Conservation (phyloP, 2,888 invertebrate species). For the Hartigia nigra region DNA sequence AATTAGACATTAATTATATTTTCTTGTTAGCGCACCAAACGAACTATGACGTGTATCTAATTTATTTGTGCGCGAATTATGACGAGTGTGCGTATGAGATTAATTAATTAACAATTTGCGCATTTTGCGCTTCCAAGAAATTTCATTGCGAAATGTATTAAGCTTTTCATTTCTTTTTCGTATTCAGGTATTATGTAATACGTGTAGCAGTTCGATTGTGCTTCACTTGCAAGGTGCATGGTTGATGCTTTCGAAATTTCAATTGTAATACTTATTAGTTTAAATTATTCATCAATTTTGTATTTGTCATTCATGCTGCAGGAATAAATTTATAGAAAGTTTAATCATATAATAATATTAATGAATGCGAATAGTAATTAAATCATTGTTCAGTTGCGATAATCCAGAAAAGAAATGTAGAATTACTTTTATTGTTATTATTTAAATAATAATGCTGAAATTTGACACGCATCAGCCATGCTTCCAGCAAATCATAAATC, state of each 20-base stretch:
- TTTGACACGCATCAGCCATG: neutral
- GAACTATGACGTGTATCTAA: conserved; percentile 1
- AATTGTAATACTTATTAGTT: neutral
- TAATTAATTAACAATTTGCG: neutral
- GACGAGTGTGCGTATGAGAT: neutral
- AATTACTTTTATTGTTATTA: neutral
- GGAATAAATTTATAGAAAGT: neutral
- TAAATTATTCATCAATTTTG: neutral
- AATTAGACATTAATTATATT: neutral
- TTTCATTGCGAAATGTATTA: neutral
- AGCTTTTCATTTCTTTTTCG: neutral
- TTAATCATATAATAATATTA: neutral
- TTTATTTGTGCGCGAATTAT: neutral
- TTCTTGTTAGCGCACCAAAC: neutral
- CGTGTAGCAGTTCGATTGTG: neutral
- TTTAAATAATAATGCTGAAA: neutral
- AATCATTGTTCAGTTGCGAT: neutral
- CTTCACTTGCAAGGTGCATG: neutral
- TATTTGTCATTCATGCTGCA: neutral
- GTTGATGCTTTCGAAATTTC: neutral
- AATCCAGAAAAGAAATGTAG: neutral
- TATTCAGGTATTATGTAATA: neutral
- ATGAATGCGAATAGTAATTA: neutral
- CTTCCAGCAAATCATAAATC: neutral
- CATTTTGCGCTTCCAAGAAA: neutral